Conservation (phyloP, 2,888 invertebrate genomes). For the Caradrina clavipalpis region DNA sequence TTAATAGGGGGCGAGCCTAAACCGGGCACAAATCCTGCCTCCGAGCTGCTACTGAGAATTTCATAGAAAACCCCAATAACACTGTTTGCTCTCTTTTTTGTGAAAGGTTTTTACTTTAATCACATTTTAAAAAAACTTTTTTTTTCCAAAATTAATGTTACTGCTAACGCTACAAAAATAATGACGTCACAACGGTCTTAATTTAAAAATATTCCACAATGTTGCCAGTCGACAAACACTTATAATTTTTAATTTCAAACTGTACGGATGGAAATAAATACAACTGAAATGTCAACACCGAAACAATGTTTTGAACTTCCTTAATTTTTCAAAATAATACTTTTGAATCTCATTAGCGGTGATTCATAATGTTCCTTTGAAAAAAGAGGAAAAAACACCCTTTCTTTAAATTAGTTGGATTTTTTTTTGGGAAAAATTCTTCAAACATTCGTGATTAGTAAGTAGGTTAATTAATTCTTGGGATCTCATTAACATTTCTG, state of each 20-base stretch:
- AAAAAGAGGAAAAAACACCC: slow-evolving; percentile 33
- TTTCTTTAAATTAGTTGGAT: slow-evolving; percentile 25
- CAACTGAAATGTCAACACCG: slow-evolving; percentile 39
- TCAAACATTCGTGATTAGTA: slow-evolving; percentile 42
- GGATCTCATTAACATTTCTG: slow-evolving; percentile 50
- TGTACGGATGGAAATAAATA: slow-evolving; percentile 38
- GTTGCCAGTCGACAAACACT: slow-evolving; percentile 40
- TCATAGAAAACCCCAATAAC: too few relatives aligned
- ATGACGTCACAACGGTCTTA: slow-evolving; percentile 34
- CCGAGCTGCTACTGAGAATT: too few relatives aligned
- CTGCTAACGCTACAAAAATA: slow-evolving; percentile 21
- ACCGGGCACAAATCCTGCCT: too few relatives aligned
- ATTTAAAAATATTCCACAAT: slow-evolving; percentile 47
- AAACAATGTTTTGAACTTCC: slow-evolving; percentile 47
- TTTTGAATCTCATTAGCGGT: slow-evolving; percentile 54
- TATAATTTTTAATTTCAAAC: slow-evolving; percentile 36
- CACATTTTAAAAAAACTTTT: too few relatives aligned
- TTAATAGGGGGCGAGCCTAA: too few relatives aligned
- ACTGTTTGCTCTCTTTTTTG: too few relatives aligned
- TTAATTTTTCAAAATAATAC: slow-evolving; percentile 42
- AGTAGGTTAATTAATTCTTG: slow-evolving; percentile 42
- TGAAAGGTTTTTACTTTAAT: too few relatives aligned
- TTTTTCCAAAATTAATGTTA: too few relatives aligned
- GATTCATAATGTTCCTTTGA: slow-evolving; percentile 48
- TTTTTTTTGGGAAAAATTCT: slow-evolving; percentile 31